These are phyloP conservation scores for Microdon myrmicae DNA, from an alignment of 2,888 invertebrate species.

Conservation along the genomic window DNA sequence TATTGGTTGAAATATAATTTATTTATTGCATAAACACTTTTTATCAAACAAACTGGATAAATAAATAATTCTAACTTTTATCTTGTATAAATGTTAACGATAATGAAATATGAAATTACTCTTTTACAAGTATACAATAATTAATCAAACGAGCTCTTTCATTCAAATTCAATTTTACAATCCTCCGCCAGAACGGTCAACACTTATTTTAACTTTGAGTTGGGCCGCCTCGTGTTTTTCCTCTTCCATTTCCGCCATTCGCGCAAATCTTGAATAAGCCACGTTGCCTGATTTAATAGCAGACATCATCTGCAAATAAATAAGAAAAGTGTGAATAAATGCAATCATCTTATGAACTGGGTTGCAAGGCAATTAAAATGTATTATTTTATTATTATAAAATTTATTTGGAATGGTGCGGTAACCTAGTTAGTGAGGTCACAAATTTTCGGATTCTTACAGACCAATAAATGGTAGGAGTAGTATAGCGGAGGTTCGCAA, in stretches of 20 bases:
- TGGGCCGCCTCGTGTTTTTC: conserved; percentile 81
- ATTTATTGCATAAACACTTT: no score
- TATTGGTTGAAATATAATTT: no score
- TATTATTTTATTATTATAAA: no score
- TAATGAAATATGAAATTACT: conserved; percentile 32
- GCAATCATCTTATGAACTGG: no score
- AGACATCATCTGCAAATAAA: conserved; percentile 88
- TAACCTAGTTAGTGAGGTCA: no score
- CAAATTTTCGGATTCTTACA: no score
- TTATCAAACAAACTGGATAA: no score
- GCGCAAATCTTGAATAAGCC: conserved; percentile 93
- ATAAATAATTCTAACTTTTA: conserved; percentile 27
- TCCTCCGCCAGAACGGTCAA: conserved; percentile 96
- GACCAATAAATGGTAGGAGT: no score
- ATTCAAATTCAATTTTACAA: conserved; percentile 76
- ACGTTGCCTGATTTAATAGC: conserved; percentile 97
- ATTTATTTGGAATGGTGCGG: no score
- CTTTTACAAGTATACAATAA: conserved; percentile 45
- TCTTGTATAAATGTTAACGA: no score
- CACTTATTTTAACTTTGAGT: conserved; percentile 82
- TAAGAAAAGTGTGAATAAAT: not conserved
- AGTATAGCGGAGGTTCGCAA: no score
- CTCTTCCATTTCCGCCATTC: conserved; percentile 92
- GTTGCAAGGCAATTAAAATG: not conserved
- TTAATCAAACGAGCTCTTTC: conserved; percentile 31